Base-by-base conservation (phyloP, 2,888 invertebrate genomes). In the Campoplex nolae region DNA sequence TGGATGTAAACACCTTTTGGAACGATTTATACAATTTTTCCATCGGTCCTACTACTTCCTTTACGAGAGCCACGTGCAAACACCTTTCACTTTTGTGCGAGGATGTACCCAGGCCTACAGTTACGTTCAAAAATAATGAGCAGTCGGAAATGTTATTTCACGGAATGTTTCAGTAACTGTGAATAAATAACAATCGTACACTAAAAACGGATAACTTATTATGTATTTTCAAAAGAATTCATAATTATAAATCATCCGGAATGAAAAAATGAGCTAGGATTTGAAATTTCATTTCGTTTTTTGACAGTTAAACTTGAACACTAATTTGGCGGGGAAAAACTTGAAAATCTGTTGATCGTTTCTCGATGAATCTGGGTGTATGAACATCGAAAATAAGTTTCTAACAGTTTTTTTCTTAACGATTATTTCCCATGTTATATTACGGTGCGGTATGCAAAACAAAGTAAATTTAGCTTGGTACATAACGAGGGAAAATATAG, bases 81-180 rank as follows among this genome's bases (percentile, higher is more conserved):
- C 58, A 28, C 58, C 58, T 62, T 62, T 62, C 32, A 62, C 58
- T 62, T 62, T 62, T 62, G 28, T 28, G 32, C 13, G 58, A 62
- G 58, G 32, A 62, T 62, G 58, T 62, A 62, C 58, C 28, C 32
- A 32, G 4, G 28, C 28, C 28, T 62, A 62, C 58, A 62, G 58
- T 16, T 62, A 16, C 32, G 28, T 62, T 62, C 58, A 62, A 28
- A 62, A 62, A 62, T 32, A 28, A 11, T 23, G 32, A 32, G 23
- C 1, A 3, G 11, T n/a, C 3, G n/a, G 11, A 58, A 23, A 58
- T 28, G 2, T 58, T 28, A 58, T 58, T 9, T 28, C 28, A 3
- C 58, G 3, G 9, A 11, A 28, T 58, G 3, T 28, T 23, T 28
- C 28, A 8, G 23, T n/a, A 28, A 23, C 23, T 23, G 16, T 13